These are phyloP conservation scores for Amazonetta brasiliensis DNA, from an alignment of 2,797 vertebrate genomes.

Conservation along the genomic window DNA sequence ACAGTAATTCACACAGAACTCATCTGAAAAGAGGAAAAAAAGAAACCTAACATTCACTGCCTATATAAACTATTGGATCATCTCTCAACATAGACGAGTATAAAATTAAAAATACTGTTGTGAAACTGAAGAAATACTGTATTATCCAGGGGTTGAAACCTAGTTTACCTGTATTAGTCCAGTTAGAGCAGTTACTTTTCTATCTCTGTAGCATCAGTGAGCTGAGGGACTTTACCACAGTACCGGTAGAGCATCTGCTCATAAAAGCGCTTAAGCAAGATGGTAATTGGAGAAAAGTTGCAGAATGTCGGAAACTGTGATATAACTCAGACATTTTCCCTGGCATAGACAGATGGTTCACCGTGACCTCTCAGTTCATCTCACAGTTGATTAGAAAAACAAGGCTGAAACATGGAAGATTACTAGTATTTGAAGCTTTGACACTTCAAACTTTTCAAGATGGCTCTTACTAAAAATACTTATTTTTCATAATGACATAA, in stretches of 20 bases:
- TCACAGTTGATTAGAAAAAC: slow-evolving; percentile 42
- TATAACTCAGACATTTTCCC: not conserved
- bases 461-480: slow-evolving; percentile 40
- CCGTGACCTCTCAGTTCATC: slow-evolving; percentile 13
- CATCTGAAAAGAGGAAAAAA: slow-evolving; percentile 70
- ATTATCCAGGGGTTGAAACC: slow-evolving; percentile 78
- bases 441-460: slow-evolving; percentile 24
- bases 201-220: slow-evolving; percentile 36
- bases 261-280: not conserved
- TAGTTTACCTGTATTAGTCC: slow-evolving; percentile 40
- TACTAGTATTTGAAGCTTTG: not conserved
- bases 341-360: not conserved
- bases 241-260: not conserved
- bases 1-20: slow-evolving; percentile 73
- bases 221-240: not conserved
- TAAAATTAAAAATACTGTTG: slow-evolving; percentile 74
- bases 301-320: not conserved
- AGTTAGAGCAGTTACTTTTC: slow-evolving; percentile 3
- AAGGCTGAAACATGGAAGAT: slow-evolving; percentile 43
- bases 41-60: slow-evolving; percentile 69
- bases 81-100: slow-evolving; percentile 68
- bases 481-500: slow-evolving; percentile 45
- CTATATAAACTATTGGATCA: slow-evolving; percentile 71
- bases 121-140: slow-evolving; percentile 70
- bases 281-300: not conserved